A percentile compares a stretch with the other conserved stretches of the same genome.
Evolutionary conservation across 2,113 vertebrate species (phyloP).

Genomic region (Rafetus swinhoei): DNA sequence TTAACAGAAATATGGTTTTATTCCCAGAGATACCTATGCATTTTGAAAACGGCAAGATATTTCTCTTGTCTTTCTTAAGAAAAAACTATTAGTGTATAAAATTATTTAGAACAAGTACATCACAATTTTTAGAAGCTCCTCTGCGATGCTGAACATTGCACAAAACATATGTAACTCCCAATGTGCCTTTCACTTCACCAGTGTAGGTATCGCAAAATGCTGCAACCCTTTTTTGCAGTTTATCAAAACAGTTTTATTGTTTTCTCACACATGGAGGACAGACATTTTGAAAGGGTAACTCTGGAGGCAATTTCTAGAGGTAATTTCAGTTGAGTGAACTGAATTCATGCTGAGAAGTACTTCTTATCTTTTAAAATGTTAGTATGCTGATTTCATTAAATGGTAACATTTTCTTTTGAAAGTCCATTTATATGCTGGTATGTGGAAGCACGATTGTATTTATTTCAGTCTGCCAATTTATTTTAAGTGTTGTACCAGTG

Average conservation of each 20-base stretch:
- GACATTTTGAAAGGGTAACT: background rate
- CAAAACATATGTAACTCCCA: background rate
- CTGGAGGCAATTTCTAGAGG: background rate
- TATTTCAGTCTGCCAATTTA: too few relatives aligned
- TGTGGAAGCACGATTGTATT: too few relatives aligned
- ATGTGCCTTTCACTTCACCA: background rate
- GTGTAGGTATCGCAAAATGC: fast-evolving
- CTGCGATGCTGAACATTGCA: background rate
- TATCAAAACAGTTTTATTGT: background rate
- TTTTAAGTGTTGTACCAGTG: too few relatives aligned
- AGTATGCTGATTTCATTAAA: too few relatives aligned
- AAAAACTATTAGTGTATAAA: background rate
- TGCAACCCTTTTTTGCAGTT: too few relatives aligned
- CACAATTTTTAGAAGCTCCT: background rate
- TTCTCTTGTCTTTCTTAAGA: background rate
- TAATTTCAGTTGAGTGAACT: too few relatives aligned
- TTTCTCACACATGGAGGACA: background rate
- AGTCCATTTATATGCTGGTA: too few relatives aligned
- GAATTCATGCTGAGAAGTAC: too few relatives aligned
- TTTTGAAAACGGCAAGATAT: slow-evolving; percentile 27
- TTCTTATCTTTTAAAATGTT: too few relatives aligned
- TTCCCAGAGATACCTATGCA: background rate
- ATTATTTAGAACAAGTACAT: background rate
- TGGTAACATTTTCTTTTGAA: too few relatives aligned
- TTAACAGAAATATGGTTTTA: background rate